Conservation (phyloP, 1,140 invertebrate genomes). For the Mycetomoellerius zeteki region DNA sequence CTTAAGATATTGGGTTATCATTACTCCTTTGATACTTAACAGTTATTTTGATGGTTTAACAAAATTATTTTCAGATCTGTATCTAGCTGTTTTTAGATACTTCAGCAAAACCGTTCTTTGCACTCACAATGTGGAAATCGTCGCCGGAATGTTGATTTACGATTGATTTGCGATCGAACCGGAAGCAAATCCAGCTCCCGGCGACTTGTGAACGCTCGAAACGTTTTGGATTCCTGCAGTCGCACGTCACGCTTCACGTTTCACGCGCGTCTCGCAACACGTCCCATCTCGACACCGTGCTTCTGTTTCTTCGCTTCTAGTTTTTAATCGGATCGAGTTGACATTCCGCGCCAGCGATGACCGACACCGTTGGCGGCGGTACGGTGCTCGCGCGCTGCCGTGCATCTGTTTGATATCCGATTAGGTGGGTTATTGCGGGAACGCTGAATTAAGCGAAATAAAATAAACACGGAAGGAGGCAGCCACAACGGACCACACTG, state of each 20-base stretch:
- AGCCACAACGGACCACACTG: background rate
- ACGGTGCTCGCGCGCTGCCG: background rate
- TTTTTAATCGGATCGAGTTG: constrained; percentile 72
- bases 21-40: no score
- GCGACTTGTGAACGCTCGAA: constrained; percentile 11
- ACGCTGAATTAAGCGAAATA: constrained; percentile 35
- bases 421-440: constrained; percentile 28
- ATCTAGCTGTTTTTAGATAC: no score
- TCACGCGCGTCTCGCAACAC: constrained; percentile 27
- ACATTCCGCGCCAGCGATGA: constrained; percentile 56
- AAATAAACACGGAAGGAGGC: constrained; percentile 5
- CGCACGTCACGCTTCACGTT: constrained; percentile 65
- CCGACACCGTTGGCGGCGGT: background rate
- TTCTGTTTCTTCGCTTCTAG: constrained; percentile 58
- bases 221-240: constrained; percentile 68
- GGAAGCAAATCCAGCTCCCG: constrained; percentile 47
- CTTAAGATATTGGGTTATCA: no score
- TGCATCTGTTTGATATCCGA: constrained; percentile 42
- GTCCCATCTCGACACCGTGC: constrained; percentile 29
- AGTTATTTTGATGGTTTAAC: no score
- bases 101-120: no score
- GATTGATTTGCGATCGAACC: constrained; percentile 42
- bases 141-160: background rate
- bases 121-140: background rate
- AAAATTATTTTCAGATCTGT: no score